Evolutionary conservation across 2,797 vertebrate species (phyloP).

Genomic region (Sebastes diaconus): DNA sequence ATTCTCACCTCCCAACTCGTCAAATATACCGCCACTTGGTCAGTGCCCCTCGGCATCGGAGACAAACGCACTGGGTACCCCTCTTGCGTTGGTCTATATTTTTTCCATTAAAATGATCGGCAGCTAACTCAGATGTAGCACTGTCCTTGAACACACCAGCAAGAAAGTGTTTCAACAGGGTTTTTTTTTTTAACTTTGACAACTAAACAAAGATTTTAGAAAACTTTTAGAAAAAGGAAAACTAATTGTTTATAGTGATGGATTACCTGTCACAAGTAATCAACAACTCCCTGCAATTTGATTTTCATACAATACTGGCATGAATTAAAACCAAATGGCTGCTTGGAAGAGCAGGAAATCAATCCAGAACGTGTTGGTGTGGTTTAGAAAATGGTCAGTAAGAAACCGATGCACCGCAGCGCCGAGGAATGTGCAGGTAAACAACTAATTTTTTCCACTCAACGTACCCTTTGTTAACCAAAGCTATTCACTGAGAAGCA

Average conservation of each 20-base stretch:
- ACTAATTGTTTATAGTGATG: background rate
- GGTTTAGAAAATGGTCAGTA: background rate
- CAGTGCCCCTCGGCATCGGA: too few species aligned
- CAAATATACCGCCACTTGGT: too few species aligned
- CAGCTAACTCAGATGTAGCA: background rate
- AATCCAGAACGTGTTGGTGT: background rate
- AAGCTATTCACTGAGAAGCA: slow-evolving; percentile 13
- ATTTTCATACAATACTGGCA: background rate
- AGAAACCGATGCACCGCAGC: background rate
- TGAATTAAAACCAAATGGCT: slow-evolving; percentile 10
- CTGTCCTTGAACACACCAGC: background rate
- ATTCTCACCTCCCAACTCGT: too few species aligned
- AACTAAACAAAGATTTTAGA: background rate
- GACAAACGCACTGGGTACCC: too few species aligned
- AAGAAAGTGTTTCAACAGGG: background rate
- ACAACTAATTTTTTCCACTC: background rate
- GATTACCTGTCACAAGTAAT: background rate
- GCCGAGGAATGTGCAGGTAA: background rate
- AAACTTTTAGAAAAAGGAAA: background rate
- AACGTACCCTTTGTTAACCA: slow-evolving; percentile 16
- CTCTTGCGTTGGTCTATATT: background rate
- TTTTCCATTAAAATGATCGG: background rate
- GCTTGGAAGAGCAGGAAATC: slow-evolving; percentile 2
- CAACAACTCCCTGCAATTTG: background rate
- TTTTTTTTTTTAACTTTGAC: background rate